Percentiles rank a stretch among this genome's conserved stretches.
Conservation (phyloP, 1,140 invertebrate species). For the Lethocerus indicus region DNA sequence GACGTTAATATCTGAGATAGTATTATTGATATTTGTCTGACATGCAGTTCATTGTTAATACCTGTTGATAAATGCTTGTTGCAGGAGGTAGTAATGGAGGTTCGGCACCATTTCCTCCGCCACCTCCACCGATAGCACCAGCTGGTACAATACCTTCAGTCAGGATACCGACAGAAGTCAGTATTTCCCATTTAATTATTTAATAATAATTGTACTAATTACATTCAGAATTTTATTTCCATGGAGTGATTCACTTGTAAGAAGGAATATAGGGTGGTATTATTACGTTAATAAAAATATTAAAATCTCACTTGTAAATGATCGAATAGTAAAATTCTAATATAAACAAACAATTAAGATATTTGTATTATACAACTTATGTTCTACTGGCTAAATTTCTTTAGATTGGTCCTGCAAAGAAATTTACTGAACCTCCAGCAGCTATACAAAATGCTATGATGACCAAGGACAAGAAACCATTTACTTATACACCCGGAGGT, state of each 20-base stretch:
- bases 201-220: not conserved
- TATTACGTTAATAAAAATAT: not conserved
- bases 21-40: not conserved
- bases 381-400: not conserved
- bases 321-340: not conserved
- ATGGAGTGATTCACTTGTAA: not conserved
- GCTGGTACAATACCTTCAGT: slow-evolving; percentile 31
- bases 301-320: not conserved
- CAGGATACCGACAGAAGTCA: slow-evolving; percentile 30
- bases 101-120: slow-evolving; percentile 23
- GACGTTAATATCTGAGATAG: too few relatives aligned
- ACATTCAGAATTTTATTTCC: slow-evolving; percentile 3
- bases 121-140: slow-evolving; percentile 33
- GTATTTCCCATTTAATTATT: slow-evolving; percentile 2
- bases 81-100: too few relatives aligned
- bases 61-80: not conserved
- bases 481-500: slow-evolving; percentile 82
- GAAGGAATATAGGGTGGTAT: not conserved
- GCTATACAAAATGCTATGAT: slow-evolving; percentile 86
- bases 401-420: slow-evolving; percentile 5
- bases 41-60: not conserved
- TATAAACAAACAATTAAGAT: not conserved
- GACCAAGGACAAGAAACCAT: slow-evolving; percentile 89
- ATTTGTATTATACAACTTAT: not conserved
- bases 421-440: slow-evolving; percentile 52